Conservation (phyloP, 1,140 invertebrate genomes). For the Chrysoperla carnea region DNA sequence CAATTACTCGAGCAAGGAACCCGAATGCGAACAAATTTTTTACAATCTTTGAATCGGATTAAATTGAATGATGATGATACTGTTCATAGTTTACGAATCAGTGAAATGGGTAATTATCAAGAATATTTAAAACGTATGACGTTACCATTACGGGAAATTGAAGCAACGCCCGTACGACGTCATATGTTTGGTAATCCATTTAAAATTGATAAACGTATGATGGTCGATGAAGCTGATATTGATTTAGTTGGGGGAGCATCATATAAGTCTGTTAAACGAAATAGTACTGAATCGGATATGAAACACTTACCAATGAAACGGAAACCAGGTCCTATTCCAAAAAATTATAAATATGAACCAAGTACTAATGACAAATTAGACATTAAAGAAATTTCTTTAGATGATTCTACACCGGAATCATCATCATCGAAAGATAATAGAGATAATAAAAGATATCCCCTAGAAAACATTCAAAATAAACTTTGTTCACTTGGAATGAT, state of each 20-base stretch:
- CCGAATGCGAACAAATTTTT: conserved; percentile 79
- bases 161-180: conserved; percentile 75
- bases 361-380: no score
- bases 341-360: conserved; percentile 22
- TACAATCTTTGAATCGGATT: conserved; percentile 50
- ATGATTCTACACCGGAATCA: no score
- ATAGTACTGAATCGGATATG: conserved; percentile 12
- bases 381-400: no score
- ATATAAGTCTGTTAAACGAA: conserved; percentile 17
- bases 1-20: conserved; percentile 12
- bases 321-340: conserved; percentile 60
- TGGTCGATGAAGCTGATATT: conserved; percentile 67
- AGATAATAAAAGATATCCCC: no score
- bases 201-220: conserved; percentile 82
- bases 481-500: no score
- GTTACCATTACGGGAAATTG: conserved; percentile 74
- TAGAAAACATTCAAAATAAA: no score
- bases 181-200: conserved; percentile 97
- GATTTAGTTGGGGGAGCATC: conserved; percentile 41
- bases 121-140: conserved; percentile 85
- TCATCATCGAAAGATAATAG: no score
- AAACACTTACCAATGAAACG: conserved; percentile 37
- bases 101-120: conserved; percentile 96
- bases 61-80: conserved; percentile 73
- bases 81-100: conserved; percentile 77